These are phyloP conservation scores for Corythornis vintsioides DNA, from an alignment of 2,113 vertebrate species.

Conservation along the genomic window DNA sequence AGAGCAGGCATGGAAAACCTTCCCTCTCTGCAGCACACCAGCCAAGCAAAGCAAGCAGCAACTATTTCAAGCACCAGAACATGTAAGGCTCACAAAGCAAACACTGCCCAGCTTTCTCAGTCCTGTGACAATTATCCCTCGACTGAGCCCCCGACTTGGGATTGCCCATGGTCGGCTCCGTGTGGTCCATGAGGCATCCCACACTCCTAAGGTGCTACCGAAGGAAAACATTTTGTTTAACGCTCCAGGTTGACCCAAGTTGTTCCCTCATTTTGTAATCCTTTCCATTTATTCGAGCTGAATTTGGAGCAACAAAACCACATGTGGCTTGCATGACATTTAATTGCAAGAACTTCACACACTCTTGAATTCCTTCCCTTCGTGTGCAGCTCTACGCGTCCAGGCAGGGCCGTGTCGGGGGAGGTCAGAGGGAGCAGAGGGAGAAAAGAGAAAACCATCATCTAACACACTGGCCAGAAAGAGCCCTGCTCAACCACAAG, in stretches of 20 bases:
- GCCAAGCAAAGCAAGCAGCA: slow-evolving; percentile 23
- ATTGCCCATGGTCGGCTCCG: neutral
- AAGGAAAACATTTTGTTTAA: slow-evolving; percentile 45
- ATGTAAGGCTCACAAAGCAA: neutral
- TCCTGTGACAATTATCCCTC: neutral
- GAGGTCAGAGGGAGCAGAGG: slow-evolving; percentile 19
- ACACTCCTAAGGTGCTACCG: neutral
- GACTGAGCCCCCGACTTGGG: neutral
- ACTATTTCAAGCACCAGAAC: neutral
- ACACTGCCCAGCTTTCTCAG: neutral
- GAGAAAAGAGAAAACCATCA: neutral
- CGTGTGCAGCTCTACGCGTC: slow-evolving; percentile 28
- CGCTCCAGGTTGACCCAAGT: slow-evolving; percentile 43
- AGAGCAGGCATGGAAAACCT: neutral
- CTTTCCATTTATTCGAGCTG: slow-evolving; percentile 51
- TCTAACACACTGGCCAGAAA: neutral
- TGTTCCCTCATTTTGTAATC: slow-evolving; percentile 57
- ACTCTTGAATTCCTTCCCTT: slow-evolving; percentile 64
- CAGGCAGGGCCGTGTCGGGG: slow-evolving; percentile 11
- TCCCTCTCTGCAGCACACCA: neutral
- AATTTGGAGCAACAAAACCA: slow-evolving; percentile 68
- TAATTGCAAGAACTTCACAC: slow-evolving; percentile 61
- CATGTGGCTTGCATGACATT: slow-evolving; percentile 63
- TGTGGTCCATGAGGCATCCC: neutral
- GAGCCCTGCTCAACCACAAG: slow-evolving; percentile 9